Base-by-base conservation (phyloP, 2,113 vertebrate genomes). In the Alouatta palliata region DNA sequence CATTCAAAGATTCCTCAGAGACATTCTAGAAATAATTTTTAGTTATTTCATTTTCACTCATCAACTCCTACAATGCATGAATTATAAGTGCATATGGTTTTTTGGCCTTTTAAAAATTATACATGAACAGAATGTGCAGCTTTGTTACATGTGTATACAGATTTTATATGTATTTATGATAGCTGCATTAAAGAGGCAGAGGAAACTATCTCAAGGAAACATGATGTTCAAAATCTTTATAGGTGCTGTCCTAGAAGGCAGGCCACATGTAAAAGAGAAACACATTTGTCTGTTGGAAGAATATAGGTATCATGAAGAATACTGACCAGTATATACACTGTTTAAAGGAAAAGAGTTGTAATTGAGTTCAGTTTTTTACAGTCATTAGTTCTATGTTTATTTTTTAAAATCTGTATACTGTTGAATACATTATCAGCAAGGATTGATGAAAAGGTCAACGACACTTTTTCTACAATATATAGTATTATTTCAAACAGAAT, bases 401-500 rank as follows among this genome's bases (percentile, higher is more conserved):
- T 94, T 54, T 49, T 86, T 94, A n/a, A 2, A 3, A 96, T 68
- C 19, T 94, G 5, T 27, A 73, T 64, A 84, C 32, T 68, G 21
- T 43, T 88, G 61, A 71, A 73, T 14, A 68, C 1, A 73, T 84
- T 71, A 37, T 49, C 11, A 94, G 52, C 35, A 80, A 17, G 21
- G 54, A 81, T 0, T 84, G 30, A 89, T 71, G 20, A 92, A 96
- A 96, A 82, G 25, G 16, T 68, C 2, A 4, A 30, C 40, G 83
- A 88, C 10, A 56, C 21, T 37, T 97, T 91, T 91, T 90, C 71
- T 95, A 49, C 40, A 93, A 84, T 68, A 90, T 30, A 25, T 17
- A 80, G 43, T 88, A 47, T 35, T 91, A 80, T 76, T 89, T 96
- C 90, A 83, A 88, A 95, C 47, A 25, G n/a, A 87, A 90, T 87